These are phyloP conservation scores for Griposia aprilina DNA, from an alignment of 2,888 invertebrate species.

Conservation along the genomic window DNA sequence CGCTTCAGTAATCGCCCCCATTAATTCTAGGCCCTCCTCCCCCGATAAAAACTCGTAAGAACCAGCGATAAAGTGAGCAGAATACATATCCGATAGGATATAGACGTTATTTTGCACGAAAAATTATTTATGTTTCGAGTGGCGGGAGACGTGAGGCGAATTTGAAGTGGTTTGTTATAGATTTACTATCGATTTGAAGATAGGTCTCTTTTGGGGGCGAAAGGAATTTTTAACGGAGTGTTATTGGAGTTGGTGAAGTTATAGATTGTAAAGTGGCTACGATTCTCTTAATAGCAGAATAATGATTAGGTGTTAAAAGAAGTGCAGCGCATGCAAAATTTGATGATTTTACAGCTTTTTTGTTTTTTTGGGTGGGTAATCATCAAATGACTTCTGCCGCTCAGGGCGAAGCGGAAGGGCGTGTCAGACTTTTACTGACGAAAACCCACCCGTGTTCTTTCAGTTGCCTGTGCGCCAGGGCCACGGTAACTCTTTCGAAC, in stretches of 20 bases:
- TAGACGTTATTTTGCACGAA: conserved; percentile 61
- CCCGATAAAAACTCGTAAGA: conserved; percentile 55
- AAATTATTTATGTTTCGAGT: conserved; percentile 62
- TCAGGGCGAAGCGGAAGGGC: too few species aligned
- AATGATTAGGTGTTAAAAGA: not conserved
- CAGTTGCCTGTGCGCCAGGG: too few species aligned
- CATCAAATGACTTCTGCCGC: too few species aligned
- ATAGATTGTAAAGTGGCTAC: not conserved
- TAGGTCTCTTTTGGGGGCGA: conserved; percentile 37
- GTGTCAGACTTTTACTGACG: too few species aligned
- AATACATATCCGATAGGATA: conserved; percentile 52
- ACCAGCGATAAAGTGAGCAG: conserved; percentile 48
- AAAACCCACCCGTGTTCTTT: too few species aligned
- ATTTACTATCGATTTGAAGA: conserved; percentile 57
- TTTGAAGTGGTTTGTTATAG: conserved; percentile 43
- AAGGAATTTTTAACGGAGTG: conserved; percentile 11
- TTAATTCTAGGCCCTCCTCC: conserved; percentile 48
- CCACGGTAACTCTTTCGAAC: too few species aligned
- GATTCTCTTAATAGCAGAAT: not conserved
- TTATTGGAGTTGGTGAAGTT: not conserved
- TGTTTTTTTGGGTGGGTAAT: too few species aligned
- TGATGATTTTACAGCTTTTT: not conserved
- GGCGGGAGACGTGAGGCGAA: conserved; percentile 47
- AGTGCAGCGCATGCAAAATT: not conserved
- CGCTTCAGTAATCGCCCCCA: conserved; percentile 64